Base-by-base conservation (phyloP, 2,888 invertebrate genomes). In the Gnatocerus cornutus region DNA sequence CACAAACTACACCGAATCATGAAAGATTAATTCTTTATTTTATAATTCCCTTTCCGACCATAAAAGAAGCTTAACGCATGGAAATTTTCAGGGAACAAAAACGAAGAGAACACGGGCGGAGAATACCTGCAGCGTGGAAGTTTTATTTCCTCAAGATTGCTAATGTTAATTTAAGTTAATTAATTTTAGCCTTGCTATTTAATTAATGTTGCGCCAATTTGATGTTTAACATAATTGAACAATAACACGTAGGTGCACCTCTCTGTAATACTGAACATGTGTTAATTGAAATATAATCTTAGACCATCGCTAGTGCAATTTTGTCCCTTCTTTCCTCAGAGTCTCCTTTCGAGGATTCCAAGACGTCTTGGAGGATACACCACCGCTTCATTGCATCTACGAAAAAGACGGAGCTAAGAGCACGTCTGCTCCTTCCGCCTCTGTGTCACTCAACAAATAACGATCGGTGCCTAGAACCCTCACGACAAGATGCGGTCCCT, bases 211-310 rank as follows among this genome's bases (percentile, higher is more conserved):
- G 14, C 55, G 39, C 12, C 3, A 33, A 37, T 55, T 55, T 30
- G 6, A 33, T 55, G 30, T 9, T 12, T 13, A 55, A n/a, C n/a
- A n/a, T n/a, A n/a, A 55, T 55, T 55, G 21, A 55, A 55, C 39
- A 55, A 55, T 55, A 55, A 55, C 21, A 30, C 6, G 21, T 48
- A 13, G 3, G 16, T 27, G 5, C 10, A 7, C 30, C 13, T 30
- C n/a, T 29, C 9, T 29, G 29, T n/a, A n/a, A 46, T 46, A 13
- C 21, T 21, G 21, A 21, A n/a, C n/a, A n/a, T n/a, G n/a, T n/a
- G n/a, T n/a, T n/a, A n/a, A n/a, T n/a, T n/a, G n/a, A n/a, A n/a
- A n/a, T n/a, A n/a, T n/a, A n/a, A n/a, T n/a, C n/a, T n/a, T n/a
- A n/a, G n/a, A n/a, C n/a, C n/a, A n/a, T n/a, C n/a, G n/a, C n/a